Base-by-base conservation (phyloP, 1,140 invertebrate species). In the Ceratosolen solmsi region DNA sequence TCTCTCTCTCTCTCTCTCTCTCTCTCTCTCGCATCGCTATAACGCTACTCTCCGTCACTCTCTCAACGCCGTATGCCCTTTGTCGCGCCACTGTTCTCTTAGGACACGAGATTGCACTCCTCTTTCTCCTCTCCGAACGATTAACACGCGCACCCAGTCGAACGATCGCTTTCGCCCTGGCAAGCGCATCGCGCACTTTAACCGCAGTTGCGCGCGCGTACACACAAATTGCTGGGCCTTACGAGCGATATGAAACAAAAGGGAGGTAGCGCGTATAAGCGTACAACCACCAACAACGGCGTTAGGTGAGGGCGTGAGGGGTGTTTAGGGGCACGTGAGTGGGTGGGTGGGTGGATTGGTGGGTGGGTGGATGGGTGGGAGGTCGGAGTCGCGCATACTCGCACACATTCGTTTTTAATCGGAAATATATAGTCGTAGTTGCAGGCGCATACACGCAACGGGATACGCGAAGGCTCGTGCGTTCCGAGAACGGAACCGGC, bases 131-230 rank as follows among this genome's bases (percentile, higher is more conserved):
- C n/a, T 72, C 30, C 15, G 71, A 27, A 17, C 15, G 27, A 4
- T 33, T 56, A 25, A 22, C 27, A 36, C 17, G 20, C 85, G 83
- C 83, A 84, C 78, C 68, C 79, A 75, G 74, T 82, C 68, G n/a
- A 36, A 51, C 73, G 76, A 82, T 76, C 85, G 78, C 82, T 71
- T 33, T 71, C 49, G 41, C 13, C 41, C 5, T 13, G n/a, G 41
- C 41, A 7, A 7, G 5, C 41, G 13, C 41, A 46, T 7, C 13
- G 13, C 13, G 2, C 36, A 4, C 56, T 8, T 17, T 0, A 3
- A 54, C 20, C 9, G 9, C 7, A 4, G 46, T 25, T 20, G n/a
- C 41, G 41, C 8, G 41, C 33, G 41, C n/a, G 17, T 30, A 30
- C 27, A 30, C 27, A 15, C 20, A 63, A 4, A 30, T 63, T 4